Base-by-base conservation (phyloP, 2,113 vertebrate species). In the Daphoenositta chrysoptera region DNA sequence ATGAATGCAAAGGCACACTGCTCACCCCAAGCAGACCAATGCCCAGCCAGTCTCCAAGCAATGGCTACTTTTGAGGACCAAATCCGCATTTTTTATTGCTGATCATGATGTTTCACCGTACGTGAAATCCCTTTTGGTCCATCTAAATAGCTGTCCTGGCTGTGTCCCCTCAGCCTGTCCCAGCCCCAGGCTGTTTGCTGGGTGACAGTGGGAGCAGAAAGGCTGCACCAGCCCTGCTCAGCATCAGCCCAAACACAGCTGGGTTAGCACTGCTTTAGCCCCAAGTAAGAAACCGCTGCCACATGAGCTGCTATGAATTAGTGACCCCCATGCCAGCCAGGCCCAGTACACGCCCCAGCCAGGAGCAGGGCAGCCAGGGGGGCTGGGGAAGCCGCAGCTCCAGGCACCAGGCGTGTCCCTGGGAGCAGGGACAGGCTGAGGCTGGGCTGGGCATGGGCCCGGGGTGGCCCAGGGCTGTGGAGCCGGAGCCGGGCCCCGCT, bases 401-500 rank as follows among this genome's bases (percentile, higher is more conserved):
- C 6, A 13, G 66, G 47, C 58, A 76, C 37, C 58, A 68, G n/a
- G 6, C 10, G 23, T 9, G 7, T 64, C 22, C 35, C 20, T 40
- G 33, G 17, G 22, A 35, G 33, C 33, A 65, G 23, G 4, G 37
- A 18, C 1, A 2, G 47, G 31, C 27, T 44, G 19, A 58, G 48
- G 12, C 7, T 7, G 11, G 13, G 15, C 12, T 8, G 7, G 4
- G 44, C 0, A 2, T 5, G n/a, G 47, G 11, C 2, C 28, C 1
- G 9, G 44, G 30, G 5, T 27, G 8, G 30, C 14, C 15, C 12
- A 71, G 39, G 68, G 20, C 47, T 71, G 47, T 63, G 31, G 28
- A 63, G 39, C 31, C n/a, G 1, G 4, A 35, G 37, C 70, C 6
- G 2, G 1, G 60, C 40, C 23, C 45, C 23, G 15, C 24, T 40